phyloP scores from a whole-genome alignment of 1,140 invertebrate genomes.

The Microplitis demolitor region DNA sequence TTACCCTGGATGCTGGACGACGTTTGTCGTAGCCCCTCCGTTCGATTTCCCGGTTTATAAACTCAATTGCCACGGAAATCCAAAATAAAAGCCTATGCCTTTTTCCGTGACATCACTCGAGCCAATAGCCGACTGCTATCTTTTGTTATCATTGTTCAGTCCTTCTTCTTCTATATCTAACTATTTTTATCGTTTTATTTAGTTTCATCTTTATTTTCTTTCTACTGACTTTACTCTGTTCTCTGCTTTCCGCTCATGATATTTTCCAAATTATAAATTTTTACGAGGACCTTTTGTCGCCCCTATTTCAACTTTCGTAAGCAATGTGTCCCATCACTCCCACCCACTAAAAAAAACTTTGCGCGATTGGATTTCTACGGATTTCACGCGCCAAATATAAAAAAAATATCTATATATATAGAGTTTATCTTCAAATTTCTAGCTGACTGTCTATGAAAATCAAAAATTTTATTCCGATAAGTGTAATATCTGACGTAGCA shows the following conservation, averaged over 20 bases:
- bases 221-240: too few species aligned
- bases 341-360: conserved; percentile 21
- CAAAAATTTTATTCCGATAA: too few species aligned
- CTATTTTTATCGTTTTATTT: conserved; percentile 8
- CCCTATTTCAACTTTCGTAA: background rate
- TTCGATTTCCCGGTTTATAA: conserved; percentile 64
- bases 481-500: too few species aligned
- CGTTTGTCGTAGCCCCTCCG: background rate
- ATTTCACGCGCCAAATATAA: conserved; percentile 46
- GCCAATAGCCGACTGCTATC: background rate
- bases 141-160: background rate
- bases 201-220: background rate
- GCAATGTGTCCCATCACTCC: background rate
- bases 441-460: background rate
- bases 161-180: background rate
- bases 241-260: conserved; percentile 31
- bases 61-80: conserved; percentile 53
- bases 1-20: too few species aligned
- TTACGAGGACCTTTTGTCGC: conserved; percentile 48
- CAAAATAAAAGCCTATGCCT: conserved; percentile 31
- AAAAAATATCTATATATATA: background rate
- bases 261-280: conserved; percentile 66
- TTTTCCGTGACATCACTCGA: conserved; percentile 4
- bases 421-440: background rate
- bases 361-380: conserved; percentile 57